Conservation (phyloP, 1,140 invertebrate species). For the Rhagoletis zephyria region DNA sequence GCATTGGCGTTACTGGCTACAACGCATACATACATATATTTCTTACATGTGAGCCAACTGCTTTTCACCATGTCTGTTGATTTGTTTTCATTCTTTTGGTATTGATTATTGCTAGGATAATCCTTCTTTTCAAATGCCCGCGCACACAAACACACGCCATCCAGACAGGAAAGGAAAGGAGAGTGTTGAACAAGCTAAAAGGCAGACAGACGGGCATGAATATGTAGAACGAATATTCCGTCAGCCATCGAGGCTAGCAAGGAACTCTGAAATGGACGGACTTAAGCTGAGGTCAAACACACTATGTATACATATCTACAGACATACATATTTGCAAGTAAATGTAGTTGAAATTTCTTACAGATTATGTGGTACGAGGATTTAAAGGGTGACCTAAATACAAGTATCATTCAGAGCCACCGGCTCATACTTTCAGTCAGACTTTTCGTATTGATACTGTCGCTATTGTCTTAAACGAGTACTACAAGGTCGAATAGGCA, state of each 20-base stretch:
- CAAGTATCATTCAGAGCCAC: too few relatives aligned
- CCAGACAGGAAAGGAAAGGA: neutral
- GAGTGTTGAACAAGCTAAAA: conserved; percentile 11
- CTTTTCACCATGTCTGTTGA: conserved; percentile 27
- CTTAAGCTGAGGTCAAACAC: neutral
- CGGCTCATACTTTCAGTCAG: too few relatives aligned
- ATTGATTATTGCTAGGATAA: conserved; percentile 51
- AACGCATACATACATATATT: too few relatives aligned
- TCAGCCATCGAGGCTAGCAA: neutral
- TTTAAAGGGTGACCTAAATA: too few relatives aligned
- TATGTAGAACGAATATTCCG: neutral
- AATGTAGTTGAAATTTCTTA: too few relatives aligned
- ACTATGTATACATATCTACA: neutral
- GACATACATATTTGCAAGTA: neutral
- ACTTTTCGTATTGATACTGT: too few relatives aligned
- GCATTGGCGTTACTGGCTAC: too few relatives aligned
- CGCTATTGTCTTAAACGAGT: too few relatives aligned
- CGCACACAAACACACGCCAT: neutral
- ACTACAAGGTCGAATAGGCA: too few relatives aligned
- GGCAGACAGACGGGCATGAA: neutral
- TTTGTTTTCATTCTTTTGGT: conserved; percentile 30
- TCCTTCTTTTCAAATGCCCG: conserved; percentile 43
- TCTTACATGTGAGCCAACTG: neutral
- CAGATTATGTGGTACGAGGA: too few relatives aligned
- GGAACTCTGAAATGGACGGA: neutral